Evolutionary conservation across 2,888 invertebrate genomes (phyloP).

Genomic region (Hirtodrosophila alboralis): DNA sequence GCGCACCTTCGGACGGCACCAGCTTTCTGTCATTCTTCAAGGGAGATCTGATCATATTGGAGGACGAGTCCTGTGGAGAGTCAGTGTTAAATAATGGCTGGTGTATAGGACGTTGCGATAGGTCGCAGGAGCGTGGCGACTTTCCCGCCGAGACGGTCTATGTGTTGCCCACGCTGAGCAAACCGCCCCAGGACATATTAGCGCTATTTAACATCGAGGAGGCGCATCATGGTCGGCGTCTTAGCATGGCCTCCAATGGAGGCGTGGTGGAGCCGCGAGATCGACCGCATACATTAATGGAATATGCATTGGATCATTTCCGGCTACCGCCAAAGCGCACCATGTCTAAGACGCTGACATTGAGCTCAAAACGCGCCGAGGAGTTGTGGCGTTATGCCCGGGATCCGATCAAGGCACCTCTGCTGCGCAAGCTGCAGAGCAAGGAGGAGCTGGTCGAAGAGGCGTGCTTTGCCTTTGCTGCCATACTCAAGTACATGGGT

Average conservation of each 20-base stretch:
- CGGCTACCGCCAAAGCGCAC: conserved; percentile 97
- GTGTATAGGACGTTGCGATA: conserved; percentile 93
- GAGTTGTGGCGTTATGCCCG: conserved; percentile 97
- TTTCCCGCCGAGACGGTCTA: conserved; percentile 99
- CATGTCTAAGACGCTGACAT: conserved; percentile 95
- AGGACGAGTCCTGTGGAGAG: conserved; percentile 97
- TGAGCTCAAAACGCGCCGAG: conserved; percentile 93
- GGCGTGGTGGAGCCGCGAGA: conserved; percentile 93
- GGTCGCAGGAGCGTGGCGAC: conserved; percentile 95
- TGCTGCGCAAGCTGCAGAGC: conserved; percentile 95
- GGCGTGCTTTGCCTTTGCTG: conserved; percentile 96
- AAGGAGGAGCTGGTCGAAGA: conserved; percentile 98
- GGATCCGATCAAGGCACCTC: conserved; percentile 96
- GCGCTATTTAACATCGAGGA: conserved; percentile 94
- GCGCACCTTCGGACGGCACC: conserved; percentile 94
- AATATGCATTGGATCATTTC: conserved; percentile 98
- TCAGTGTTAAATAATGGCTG: conserved; percentile 95
- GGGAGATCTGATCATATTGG: conserved; percentile 97
- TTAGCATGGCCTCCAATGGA: conserved; percentile 90
- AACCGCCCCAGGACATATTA: conserved; percentile 96
- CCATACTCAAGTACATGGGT: conserved; percentile 99
- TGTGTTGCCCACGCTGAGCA: conserved; percentile 96
- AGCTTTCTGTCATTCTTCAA: conserved; percentile 96
- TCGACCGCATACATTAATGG: conserved; percentile 94
- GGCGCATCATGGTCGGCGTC: conserved; percentile 91